Evolutionary conservation across 2,113 vertebrate species (phyloP).

Genomic region (Plecotus auritus): DNA sequence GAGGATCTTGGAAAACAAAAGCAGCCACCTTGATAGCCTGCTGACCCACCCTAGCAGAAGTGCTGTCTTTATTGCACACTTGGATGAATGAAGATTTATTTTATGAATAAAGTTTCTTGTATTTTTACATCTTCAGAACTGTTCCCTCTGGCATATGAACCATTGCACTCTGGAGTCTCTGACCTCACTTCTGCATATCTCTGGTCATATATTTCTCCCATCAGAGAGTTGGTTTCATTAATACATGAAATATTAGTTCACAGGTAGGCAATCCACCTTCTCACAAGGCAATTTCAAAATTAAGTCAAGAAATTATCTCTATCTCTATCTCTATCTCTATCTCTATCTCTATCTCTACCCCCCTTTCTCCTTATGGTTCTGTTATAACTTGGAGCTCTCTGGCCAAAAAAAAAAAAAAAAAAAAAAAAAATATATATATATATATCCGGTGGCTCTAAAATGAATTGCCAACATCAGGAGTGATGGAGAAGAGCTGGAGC

Average conservation of each 20-base stretch:
- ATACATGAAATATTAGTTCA: neutral
- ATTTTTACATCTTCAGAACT: neutral
- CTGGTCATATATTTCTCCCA: neutral
- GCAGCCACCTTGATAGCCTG: neutral
- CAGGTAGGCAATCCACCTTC: neutral
- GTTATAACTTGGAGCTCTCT: neutral
- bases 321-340: too few relatives aligned
- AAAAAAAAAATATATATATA: too few relatives aligned
- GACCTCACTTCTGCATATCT: neutral
- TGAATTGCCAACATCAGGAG: neutral
- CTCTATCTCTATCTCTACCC: neutral
- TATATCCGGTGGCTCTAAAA: neutral
- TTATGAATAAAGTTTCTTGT: neutral
- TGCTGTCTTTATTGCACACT: neutral
- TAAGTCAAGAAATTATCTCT: neutral
- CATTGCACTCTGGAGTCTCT: neutral
- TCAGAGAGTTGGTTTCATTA: neutral
- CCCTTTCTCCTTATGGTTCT: neutral
- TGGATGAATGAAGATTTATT: neutral
- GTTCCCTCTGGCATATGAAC: neutral
- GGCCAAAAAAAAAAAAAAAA: neutral
- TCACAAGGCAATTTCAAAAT: neutral
- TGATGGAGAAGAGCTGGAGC: neutral
- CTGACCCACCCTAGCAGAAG: neutral
- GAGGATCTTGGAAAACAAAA: neutral